Percentiles rank a stretch among this genome's conserved stretches.
phyloP scores from a whole-genome alignment of 2,113 vertebrate genomes.

The Catharus bicknelli region DNA sequence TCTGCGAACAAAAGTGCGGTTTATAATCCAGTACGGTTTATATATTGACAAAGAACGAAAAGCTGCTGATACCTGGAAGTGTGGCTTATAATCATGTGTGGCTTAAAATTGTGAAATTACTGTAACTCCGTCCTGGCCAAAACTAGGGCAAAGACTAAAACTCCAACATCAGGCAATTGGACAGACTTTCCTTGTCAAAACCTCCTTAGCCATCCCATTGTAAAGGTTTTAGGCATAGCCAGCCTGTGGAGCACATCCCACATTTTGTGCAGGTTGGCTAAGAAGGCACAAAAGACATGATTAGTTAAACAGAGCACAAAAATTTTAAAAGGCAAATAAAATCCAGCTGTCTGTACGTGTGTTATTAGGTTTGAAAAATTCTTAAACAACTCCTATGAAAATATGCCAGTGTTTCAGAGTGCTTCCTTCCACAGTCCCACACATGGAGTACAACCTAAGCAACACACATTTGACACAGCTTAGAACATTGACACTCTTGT shows the following conservation, averaged over 20 bases:
- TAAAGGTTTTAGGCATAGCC: neutral
- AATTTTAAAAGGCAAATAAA: neutral
- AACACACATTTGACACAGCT: neutral
- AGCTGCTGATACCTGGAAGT: too few relatives aligned
- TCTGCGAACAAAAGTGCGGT: too few relatives aligned
- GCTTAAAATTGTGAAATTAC: too few relatives aligned
- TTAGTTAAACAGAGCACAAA: neutral
- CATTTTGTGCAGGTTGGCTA: neutral
- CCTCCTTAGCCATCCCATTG: neutral
- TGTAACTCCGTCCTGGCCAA: neutral
- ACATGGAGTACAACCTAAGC: neutral
- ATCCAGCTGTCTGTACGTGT: neutral
- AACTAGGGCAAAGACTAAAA: neutral
- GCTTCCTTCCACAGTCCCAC: neutral
- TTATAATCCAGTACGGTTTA: too few relatives aligned
- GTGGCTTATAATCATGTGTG: too few relatives aligned
- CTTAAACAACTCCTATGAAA: neutral
- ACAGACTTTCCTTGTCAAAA: neutral
- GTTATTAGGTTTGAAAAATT: neutral
- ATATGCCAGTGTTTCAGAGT: neutral
- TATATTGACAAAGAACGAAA: too few relatives aligned
- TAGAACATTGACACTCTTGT: neutral
- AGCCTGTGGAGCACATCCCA: neutral
- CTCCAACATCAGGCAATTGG: neutral
- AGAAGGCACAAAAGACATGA: neutral